Conservation (phyloP, 2,113 vertebrate species). For the Tautogolabrus adspersus region DNA sequence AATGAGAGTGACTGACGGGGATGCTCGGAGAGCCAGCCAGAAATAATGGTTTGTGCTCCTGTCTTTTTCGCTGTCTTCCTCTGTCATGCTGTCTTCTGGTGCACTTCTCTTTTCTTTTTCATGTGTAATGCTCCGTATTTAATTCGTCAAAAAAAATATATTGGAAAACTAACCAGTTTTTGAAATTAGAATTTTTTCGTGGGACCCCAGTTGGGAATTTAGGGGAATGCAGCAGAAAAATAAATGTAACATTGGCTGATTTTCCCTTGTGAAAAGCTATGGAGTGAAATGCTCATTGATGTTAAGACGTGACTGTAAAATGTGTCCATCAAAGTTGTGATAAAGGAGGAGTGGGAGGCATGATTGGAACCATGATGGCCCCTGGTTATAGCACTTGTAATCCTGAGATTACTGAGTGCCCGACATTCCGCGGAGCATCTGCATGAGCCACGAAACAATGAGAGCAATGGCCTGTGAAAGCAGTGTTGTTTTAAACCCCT, state of each 20-base stretch:
- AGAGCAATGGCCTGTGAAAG: constrained; percentile 71
- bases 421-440: constrained; percentile 58
- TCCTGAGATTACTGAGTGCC: constrained; percentile 54
- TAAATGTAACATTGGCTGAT: constrained; percentile 16
- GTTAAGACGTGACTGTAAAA: background rate
- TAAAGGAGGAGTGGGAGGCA: constrained; percentile 18
- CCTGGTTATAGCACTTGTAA: constrained; percentile 57
- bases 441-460: constrained; percentile 60
- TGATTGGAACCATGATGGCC: constrained; percentile 30
- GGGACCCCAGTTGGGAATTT: constrained; percentile 32
- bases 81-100: constrained; percentile 36
- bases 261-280: background rate
- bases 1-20: constrained; percentile 77
- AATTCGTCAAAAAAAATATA: background rate
- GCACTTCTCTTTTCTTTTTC: constrained; percentile 21
- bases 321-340: constrained; percentile 5
- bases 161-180: constrained; percentile 14
- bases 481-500: constrained; percentile 64
- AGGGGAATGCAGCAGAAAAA: constrained; percentile 15
- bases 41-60: constrained; percentile 54
- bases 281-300: background rate
- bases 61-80: constrained; percentile 9
- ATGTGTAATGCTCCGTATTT: constrained; percentile 14
- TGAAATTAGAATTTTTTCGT: constrained; percentile 14
- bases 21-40: constrained; percentile 55